phyloP scores from a whole-genome alignment of 2,113 vertebrate species.

The Aviceda subcristata region DNA sequence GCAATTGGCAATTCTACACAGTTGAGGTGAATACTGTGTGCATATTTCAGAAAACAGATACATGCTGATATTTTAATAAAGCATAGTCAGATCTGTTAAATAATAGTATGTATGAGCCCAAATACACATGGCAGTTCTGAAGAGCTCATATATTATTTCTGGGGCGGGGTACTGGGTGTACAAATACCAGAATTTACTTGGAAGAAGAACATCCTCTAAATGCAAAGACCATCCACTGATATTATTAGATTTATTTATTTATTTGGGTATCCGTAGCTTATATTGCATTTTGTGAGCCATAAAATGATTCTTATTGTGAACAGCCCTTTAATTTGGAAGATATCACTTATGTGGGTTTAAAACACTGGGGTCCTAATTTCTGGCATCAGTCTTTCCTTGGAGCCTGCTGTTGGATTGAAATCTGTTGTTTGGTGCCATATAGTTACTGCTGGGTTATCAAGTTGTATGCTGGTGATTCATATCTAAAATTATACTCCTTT shows the following conservation, averaged over 20 bases:
- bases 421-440: neutral
- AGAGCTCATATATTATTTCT: neutral
- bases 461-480: neutral
- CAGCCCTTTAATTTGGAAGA: neutral
- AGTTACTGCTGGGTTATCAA: conserved; percentile 26
- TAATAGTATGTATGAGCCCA: neutral
- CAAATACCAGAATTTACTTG: neutral
- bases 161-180: neutral
- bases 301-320: neutral
- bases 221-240: neutral
- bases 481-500: conserved; percentile 18
- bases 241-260: neutral
- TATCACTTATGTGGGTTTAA: neutral
- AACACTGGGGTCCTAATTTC: neutral
- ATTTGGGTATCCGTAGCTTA: neutral
- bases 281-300: neutral
- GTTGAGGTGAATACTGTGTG: neutral
- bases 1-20: conserved; percentile 1
- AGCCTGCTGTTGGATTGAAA: conserved; percentile 30
- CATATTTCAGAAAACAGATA: neutral
- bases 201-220: neutral
- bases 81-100: neutral
- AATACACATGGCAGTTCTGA: neutral
- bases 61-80: neutral
- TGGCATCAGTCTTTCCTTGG: neutral